Base-by-base conservation (phyloP, 2,113 vertebrate species). In the Platichthys stellatus region DNA sequence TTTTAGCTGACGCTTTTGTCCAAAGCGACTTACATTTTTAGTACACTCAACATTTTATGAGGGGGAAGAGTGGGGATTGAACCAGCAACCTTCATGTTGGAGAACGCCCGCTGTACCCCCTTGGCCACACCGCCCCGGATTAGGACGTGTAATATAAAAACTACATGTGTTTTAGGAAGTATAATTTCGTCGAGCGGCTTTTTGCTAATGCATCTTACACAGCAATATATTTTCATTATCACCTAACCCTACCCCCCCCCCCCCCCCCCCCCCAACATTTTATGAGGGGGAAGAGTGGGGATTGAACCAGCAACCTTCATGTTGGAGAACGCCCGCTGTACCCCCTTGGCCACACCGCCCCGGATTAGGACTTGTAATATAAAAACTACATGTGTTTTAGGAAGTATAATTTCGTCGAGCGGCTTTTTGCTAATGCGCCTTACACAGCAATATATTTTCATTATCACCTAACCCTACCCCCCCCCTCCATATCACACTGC, bases 201-300 rank as follows among this genome's bases (percentile, higher is more conserved):
- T 69, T 47, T 40, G 43, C 59, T 74, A 66, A 72, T 68, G 35
- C 35, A 23, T n/a, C 53, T 26, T n/a, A 47, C 47, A 45, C 9
- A 8, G 5, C 17, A 61, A 28, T 59, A 6, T 12, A 35, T 77
- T 70, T 74, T 81, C 64, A 84, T 69, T 61, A 72, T 23, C 45
- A 59, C 18, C 57, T 38, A 21, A 64, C n/a, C 7, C 28, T 5
- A 5, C 28, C 5, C 28, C 12, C 14, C 21, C 35, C 26, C 2
- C 26, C 26, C 23, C 23, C 23, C 23, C 23, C 23, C 23, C 23
- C 23, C 23, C n/a, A n/a, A n/a, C n/a, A n/a, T n/a, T n/a, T n/a
- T n/a, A n/a, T n/a, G n/a, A n/a, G n/a, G n/a, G n/a, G n/a, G n/a
- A n/a, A n/a, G n/a, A n/a, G n/a, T n/a, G n/a, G n/a, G n/a, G n/a